Percentiles rank a stretch among this genome's conserved stretches.
phyloP scores from a whole-genome alignment of 2,888 invertebrate genomes.

The Gastrophysa polygoni region DNA sequence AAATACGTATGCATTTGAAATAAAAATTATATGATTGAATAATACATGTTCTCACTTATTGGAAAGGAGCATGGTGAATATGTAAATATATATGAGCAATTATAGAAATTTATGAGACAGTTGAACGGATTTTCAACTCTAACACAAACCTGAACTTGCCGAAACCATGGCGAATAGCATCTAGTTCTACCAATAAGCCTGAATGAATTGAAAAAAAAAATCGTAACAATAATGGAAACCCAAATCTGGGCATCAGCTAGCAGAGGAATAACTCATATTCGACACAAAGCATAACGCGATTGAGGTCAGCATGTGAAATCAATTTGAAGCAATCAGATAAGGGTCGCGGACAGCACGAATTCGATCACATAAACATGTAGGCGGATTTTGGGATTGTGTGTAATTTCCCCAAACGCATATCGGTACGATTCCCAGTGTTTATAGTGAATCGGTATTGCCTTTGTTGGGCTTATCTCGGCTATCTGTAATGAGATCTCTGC shows the following conservation, averaged over 20 bases:
- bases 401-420: conserved; percentile 52
- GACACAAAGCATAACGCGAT: conserved; percentile 39
- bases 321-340: conserved; percentile 56
- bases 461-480: conserved; percentile 58
- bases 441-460: conserved; percentile 59
- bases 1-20: too few species aligned
- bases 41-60: too few species aligned
- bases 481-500: conserved; percentile 61
- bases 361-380: conserved; percentile 54
- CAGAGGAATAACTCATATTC: conserved; percentile 20
- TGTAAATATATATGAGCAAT: too few species aligned
- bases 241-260: background rate
- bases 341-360: conserved; percentile 43
- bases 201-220: conserved; percentile 8
- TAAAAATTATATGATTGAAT: too few species aligned
- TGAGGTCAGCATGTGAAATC: conserved; percentile 56
- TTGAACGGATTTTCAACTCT: too few species aligned
- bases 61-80: too few species aligned
- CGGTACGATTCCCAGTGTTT: conserved; percentile 55
- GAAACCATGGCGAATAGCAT: too few species aligned
- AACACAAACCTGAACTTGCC: too few species aligned
- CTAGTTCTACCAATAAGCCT: too few species aligned
- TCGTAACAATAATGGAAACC: background rate
- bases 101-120: too few species aligned
- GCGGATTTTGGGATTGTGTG: conserved; percentile 57